Conservation (phyloP, 2,113 vertebrate genomes). For the Neomonachus schauinslandi region DNA sequence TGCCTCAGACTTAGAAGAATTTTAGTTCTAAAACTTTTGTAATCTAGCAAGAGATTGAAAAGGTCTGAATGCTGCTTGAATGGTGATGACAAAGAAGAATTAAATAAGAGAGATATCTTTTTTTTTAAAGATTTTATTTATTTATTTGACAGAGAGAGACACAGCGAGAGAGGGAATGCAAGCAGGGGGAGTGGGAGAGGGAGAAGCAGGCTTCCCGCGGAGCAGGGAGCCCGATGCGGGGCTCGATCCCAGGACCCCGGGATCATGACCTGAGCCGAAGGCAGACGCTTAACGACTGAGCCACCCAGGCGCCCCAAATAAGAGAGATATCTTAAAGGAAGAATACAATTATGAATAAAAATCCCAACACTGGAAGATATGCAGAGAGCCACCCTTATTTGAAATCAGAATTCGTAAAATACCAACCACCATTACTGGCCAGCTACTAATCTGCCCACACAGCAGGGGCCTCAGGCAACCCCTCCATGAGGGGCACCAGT, state of each 20-base stretch:
- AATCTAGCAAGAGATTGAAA: neutral
- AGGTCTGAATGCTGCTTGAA: neutral
- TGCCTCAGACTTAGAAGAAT: neutral
- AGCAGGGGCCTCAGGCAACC: rapidly evolving
- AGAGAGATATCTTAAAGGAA: neutral
- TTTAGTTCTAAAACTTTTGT: neutral
- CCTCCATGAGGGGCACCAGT: neutral
- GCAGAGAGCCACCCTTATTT: neutral
- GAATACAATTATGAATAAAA: neutral
- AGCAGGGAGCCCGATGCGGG: too few relatives aligned
- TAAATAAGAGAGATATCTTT: neutral
- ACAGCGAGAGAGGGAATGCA: too few relatives aligned
- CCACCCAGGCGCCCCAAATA: neutral
- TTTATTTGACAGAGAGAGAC: too few relatives aligned
- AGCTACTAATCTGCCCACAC: neutral
- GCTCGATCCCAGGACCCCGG: too few relatives aligned
- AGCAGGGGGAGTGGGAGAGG: too few relatives aligned
- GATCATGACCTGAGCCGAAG: too few relatives aligned
- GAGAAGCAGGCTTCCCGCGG: too few relatives aligned
- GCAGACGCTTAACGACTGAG: too few relatives aligned
- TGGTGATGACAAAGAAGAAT: neutral
- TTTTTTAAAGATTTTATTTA: too few relatives aligned
- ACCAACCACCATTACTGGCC: neutral
- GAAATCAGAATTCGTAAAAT: neutral
- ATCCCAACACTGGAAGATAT: neutral